These are phyloP conservation scores for Telmatherina bonti DNA, from an alignment of 2,797 vertebrate species.

Conservation along the genomic window DNA sequence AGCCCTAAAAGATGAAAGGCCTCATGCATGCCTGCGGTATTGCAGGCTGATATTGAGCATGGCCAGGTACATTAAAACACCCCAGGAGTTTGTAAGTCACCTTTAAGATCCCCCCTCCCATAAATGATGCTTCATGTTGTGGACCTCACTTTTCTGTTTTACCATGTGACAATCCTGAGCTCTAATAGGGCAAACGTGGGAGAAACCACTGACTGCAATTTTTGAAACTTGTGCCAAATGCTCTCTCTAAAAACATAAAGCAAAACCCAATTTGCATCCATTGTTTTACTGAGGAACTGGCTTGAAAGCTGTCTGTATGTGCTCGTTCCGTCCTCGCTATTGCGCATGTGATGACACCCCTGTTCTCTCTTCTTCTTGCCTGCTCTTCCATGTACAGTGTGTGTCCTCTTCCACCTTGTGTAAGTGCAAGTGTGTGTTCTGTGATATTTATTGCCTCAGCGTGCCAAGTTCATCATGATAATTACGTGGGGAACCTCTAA, in stretches of 20 bases:
- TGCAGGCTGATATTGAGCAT: too few relatives aligned
- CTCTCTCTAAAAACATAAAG: background rate
- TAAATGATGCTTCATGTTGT: background rate
- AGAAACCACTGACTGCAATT: background rate
- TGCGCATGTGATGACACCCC: background rate
- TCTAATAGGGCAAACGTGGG: background rate
- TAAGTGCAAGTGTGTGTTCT: slow-evolving; percentile 21
- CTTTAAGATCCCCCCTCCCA: background rate
- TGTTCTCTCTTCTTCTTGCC: background rate
- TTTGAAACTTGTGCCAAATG: background rate
- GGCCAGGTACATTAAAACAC: too few relatives aligned
- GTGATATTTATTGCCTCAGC: slow-evolving; percentile 65
- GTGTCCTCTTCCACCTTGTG: slow-evolving; percentile 19
- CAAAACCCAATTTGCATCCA: too few relatives aligned
- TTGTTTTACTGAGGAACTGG: background rate
- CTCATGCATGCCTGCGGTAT: too few relatives aligned
- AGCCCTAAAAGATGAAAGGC: too few relatives aligned
- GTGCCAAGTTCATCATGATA: slow-evolving; percentile 76
- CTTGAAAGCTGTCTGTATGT: background rate
- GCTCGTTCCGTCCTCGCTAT: background rate
- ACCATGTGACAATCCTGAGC: background rate
- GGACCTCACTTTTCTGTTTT: background rate
- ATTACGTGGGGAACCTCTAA: slow-evolving; percentile 72
- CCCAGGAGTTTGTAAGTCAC: too few relatives aligned
- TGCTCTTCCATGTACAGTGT: background rate